Percentiles rank a stretch among this genome's conserved stretches.
These are phyloP conservation scores for Scortum barcoo DNA, from an alignment of 2,113 vertebrate genomes.

Conservation along the genomic window DNA sequence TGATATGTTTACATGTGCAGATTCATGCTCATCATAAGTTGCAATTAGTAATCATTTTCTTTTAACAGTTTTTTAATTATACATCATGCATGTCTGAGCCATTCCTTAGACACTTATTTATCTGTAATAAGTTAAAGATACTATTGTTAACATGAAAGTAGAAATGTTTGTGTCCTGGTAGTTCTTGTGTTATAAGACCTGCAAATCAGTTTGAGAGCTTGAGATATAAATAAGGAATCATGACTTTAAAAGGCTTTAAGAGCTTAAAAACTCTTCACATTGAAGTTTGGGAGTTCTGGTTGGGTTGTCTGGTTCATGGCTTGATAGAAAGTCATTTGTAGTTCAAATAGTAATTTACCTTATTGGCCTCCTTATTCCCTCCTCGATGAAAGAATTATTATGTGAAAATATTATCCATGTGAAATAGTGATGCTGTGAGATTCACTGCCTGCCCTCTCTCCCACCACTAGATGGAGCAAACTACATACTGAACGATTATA, in stretches of 20 bases:
- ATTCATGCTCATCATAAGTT: no score
- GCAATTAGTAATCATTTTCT: no score
- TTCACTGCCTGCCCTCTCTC: not conserved
- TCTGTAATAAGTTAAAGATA: slow-evolving; percentile 1
- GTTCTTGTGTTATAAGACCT: not conserved
- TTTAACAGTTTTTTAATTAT: no score
- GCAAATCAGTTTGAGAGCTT: not conserved
- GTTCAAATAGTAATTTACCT: not conserved
- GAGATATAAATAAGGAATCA: not conserved
- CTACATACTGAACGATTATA: slow-evolving; percentile 23
- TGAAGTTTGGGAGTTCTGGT: not conserved
- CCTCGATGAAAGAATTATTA: not conserved
- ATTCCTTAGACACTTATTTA: not conserved
- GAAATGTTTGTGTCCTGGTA: not conserved
- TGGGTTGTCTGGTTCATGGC: not conserved
- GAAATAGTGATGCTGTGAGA: not conserved
- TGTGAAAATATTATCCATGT: not conserved
- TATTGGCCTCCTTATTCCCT: not conserved
- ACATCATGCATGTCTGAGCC: not conserved
- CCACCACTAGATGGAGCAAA: slow-evolving; percentile 70
- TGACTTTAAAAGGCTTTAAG: not conserved
- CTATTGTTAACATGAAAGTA: not conserved
- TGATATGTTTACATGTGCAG: no score
- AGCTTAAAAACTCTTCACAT: no score
- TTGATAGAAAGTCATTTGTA: not conserved